A percentile compares a stretch with the other conserved stretches of the same genome.
phyloP scores from a whole-genome alignment of 2,888 invertebrate species.

The Euspilapteryx auroguttella region DNA sequence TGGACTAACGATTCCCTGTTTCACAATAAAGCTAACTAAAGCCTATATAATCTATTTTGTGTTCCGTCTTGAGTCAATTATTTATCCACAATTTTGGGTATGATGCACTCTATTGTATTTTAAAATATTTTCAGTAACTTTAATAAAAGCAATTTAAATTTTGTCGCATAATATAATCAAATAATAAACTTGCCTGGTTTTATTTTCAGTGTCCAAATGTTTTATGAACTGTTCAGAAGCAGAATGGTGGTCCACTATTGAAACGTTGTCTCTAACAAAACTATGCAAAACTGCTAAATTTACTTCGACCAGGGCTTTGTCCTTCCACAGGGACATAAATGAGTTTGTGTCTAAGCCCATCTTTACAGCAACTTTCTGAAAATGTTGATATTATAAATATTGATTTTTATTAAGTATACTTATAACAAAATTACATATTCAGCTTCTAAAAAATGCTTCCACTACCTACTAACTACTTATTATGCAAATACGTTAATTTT shows the following conservation, averaged over 20 bases:
- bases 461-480: too few species aligned
- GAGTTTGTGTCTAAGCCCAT: constrained; percentile 89
- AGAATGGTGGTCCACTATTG: constrained; percentile 94
- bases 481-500: too few species aligned
- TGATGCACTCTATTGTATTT: too few species aligned
- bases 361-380: constrained; percentile 66
- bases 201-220: constrained; percentile 87
- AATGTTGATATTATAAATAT: constrained; percentile 4
- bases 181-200: constrained; percentile 67
- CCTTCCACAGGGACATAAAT: constrained; percentile 88
- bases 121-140: too few species aligned
- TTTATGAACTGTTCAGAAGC: constrained; percentile 95
- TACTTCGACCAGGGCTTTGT: constrained; percentile 86
- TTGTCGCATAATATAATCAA: too few species aligned
- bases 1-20: too few species aligned
- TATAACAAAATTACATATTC: constrained; percentile 1
- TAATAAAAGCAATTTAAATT: too few species aligned
- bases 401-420: not conserved
- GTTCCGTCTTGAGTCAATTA: too few species aligned
- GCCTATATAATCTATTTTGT: too few species aligned
- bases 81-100: too few species aligned
- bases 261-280: constrained; percentile 80
- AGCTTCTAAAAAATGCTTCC: too few species aligned
- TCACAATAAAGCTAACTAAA: too few species aligned
- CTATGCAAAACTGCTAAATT: constrained; percentile 91